A percentile compares a stretch with the other conserved stretches of the same genome.
Evolutionary conservation across 2,797 vertebrate species (phyloP).

Genomic region (Glyptemys insculpta): DNA sequence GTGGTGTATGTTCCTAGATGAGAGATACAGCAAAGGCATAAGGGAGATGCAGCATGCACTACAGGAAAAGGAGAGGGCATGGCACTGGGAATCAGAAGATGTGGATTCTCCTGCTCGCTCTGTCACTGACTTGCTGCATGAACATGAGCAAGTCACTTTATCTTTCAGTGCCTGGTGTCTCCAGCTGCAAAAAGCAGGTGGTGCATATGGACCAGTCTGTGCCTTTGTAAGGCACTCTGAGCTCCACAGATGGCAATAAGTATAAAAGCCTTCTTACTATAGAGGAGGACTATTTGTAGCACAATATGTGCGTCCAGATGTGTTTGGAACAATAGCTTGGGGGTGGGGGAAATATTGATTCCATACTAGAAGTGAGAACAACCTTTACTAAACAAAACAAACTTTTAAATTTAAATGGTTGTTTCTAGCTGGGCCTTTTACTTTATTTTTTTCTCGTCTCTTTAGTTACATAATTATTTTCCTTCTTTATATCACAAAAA

Average conservation of each 20-base stretch:
- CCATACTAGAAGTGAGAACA: not conserved
- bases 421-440: not conserved
- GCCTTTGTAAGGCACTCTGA: not conserved
- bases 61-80: not conserved
- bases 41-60: not conserved
- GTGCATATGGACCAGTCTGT: not conserved
- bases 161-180: not conserved
- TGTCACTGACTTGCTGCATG: not conserved
- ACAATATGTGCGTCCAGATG: not conserved
- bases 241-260: not conserved
- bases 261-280: not conserved
- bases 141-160: not conserved
- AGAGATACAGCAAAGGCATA: not conserved
- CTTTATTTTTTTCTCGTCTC: not conserved
- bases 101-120: not conserved
- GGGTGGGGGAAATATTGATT: not conserved
- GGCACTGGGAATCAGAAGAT: not conserved
- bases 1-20: not conserved
- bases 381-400: not conserved
- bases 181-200: not conserved
- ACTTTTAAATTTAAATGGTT: not conserved
- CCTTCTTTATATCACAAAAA: not conserved
- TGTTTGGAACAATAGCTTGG: not conserved
- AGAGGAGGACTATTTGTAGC: not conserved
- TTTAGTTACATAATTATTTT: not conserved